Evolutionary conservation across 2,113 vertebrate genomes (phyloP).

Genomic region (Nipponia nippon): DNA sequence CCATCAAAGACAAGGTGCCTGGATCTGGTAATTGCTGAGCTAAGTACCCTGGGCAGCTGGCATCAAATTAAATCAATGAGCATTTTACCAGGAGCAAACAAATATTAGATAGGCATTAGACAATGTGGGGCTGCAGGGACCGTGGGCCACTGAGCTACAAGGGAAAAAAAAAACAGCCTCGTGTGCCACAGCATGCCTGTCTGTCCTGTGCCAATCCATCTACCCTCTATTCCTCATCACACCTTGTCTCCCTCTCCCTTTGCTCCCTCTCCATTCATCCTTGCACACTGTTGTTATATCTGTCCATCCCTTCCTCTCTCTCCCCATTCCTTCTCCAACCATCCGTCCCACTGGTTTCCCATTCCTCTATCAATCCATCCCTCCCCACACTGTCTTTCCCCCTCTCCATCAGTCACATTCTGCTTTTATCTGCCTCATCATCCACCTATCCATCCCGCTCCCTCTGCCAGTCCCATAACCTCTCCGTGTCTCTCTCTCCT

Average conservation of each 20-base stretch:
- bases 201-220: neutral
- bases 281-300: neutral
- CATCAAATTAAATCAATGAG: slow-evolving; percentile 22
- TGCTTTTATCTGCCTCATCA: neutral
- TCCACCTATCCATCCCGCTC: neutral
- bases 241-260: neutral
- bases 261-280: neutral
- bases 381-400: neutral
- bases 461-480: neutral
- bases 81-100: neutral
- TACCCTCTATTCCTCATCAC: neutral
- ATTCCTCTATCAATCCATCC: neutral
- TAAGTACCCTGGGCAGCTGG: slow-evolving; percentile 38
- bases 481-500: neutral
- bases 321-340: neutral
- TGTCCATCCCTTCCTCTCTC: no score
- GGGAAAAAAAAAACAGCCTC: neutral
- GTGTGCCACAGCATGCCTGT: neutral
- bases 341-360: neutral
- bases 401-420: neutral
- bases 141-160: neutral
- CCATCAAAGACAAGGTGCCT: neutral
- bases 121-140: neutral
- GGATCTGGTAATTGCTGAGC: slow-evolving; percentile 14
- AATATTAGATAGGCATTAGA: neutral